A percentile compares a stretch with the other conserved stretches of the same genome.
These are phyloP conservation scores for Elysia crispata DNA, from an alignment of 2,888 invertebrate species.

Conservation along the genomic window DNA sequence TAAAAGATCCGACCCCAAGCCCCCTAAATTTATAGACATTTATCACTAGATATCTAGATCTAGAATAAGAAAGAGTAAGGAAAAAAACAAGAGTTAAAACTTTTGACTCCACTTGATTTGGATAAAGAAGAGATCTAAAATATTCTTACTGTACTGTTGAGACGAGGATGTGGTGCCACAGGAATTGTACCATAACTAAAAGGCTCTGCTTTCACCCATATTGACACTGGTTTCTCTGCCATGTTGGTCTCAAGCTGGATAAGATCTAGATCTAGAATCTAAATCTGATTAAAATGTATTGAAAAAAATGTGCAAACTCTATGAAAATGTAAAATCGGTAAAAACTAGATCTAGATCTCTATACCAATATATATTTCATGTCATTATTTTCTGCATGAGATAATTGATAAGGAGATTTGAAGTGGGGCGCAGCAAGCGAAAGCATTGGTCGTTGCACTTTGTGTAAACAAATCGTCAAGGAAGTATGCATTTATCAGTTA, in stretches of 20 bases:
- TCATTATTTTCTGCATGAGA: background rate
- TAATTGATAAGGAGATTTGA: background rate
- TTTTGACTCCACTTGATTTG: no score
- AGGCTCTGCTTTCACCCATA: conserved; percentile 77
- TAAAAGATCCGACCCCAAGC: no score
- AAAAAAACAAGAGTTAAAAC: no score
- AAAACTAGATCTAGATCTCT: background rate
- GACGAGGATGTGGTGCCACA: conserved; percentile 75
- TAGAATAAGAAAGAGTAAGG: no score
- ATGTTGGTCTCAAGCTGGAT: conserved; percentile 45
- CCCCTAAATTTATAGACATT: no score
- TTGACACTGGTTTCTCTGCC: conserved; percentile 56
- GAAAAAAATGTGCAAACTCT: background rate
- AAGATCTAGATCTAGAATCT: background rate
- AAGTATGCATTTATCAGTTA: background rate
- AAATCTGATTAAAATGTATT: background rate
- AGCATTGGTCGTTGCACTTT: no score
- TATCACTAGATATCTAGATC: no score
- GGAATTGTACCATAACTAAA: conserved; percentile 77
- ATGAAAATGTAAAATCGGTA: background rate
- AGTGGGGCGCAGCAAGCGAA: no score
- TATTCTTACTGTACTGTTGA: conserved; percentile 71
- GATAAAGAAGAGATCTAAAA: background rate
- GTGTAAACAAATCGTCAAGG: background rate
- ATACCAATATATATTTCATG: background rate